These are phyloP conservation scores for Amblyjoppa fuscipennis DNA, from an alignment of 2,888 invertebrate genomes.

Conservation along the genomic window DNA sequence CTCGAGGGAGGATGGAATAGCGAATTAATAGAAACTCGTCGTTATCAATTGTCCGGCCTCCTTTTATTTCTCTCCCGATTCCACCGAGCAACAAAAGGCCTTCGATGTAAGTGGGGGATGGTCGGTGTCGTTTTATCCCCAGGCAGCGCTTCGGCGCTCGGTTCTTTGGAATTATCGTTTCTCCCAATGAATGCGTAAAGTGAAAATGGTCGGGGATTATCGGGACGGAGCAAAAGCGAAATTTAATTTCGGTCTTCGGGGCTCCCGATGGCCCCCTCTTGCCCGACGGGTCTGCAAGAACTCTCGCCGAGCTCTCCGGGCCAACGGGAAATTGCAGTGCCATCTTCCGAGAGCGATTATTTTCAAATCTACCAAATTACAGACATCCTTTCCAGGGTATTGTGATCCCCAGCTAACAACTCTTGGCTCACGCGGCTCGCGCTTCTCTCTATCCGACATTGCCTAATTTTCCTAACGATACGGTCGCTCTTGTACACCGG, in stretches of 20 bases:
- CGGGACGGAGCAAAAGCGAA: constrained; percentile 66
- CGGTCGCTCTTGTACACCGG: constrained; percentile 60
- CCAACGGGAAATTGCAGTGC: constrained; percentile 71
- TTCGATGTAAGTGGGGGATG: constrained; percentile 62
- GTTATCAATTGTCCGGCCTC: constrained; percentile 57
- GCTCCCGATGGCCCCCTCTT: constrained; percentile 8
- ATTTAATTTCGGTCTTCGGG: constrained; percentile 66
- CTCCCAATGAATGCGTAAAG: constrained; percentile 65
- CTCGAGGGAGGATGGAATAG: constrained; percentile 33
- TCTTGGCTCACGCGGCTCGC: constrained; percentile 24
- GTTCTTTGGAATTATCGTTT: constrained; percentile 60
- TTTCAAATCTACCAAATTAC: constrained; percentile 80
- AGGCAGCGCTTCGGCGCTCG: constrained; percentile 35
- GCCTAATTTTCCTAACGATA: constrained; percentile 65
- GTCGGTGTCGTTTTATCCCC: constrained; percentile 54
- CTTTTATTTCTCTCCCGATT: constrained; percentile 13
- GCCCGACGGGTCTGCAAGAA: constrained; percentile 25
- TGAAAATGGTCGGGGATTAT: constrained; percentile 67
- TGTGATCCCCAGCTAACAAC: constrained; percentile 72
- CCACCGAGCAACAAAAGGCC: constrained; percentile 9
- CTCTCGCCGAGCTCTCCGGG: constrained; percentile 17
- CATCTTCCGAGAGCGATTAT: constrained; percentile 76
- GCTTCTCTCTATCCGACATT: constrained; percentile 62
- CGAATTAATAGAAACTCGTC: constrained; percentile 67
- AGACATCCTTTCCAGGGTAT: constrained; percentile 77